Conservation (phyloP, 2,113 vertebrate genomes). For the Antechinus flavipes region DNA sequence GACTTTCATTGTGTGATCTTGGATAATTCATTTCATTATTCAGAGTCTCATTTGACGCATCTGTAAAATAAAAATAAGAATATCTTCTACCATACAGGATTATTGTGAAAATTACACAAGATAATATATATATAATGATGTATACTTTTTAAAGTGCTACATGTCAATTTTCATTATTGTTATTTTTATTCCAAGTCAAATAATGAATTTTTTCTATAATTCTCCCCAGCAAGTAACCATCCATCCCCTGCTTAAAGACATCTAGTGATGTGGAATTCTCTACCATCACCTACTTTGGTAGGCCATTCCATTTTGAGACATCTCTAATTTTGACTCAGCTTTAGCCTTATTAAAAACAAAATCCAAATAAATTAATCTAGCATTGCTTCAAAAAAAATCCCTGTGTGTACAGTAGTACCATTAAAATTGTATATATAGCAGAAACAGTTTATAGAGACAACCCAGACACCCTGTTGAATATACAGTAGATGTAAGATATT, state of each 20-base stretch:
- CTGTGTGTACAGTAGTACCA: not conserved
- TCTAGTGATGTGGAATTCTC: not conserved
- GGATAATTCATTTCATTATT: not conserved
- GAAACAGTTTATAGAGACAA: not conserved
- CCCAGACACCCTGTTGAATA: not conserved
- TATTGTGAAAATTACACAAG: not conserved
- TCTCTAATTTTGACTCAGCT: not conserved
- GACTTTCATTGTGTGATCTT: not conserved
- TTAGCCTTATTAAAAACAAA: not conserved
- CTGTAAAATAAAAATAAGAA: not conserved
- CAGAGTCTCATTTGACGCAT: not conserved
- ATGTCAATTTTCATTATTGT: not conserved
- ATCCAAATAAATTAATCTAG: not conserved
- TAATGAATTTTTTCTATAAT: not conserved
- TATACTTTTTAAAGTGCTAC: not conserved
- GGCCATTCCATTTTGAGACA: not conserved
- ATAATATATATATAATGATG: not conserved
- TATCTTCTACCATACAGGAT: not conserved
- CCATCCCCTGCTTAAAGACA: not conserved
- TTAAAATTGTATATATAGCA: not conserved
- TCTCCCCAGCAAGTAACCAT: not conserved
- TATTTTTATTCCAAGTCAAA: not conserved
- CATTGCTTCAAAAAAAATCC: not conserved
- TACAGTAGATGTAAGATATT: not conserved
- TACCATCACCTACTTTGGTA: not conserved